phyloP scores from a whole-genome alignment of 2,888 invertebrate species.

The Clanis bilineata region DNA sequence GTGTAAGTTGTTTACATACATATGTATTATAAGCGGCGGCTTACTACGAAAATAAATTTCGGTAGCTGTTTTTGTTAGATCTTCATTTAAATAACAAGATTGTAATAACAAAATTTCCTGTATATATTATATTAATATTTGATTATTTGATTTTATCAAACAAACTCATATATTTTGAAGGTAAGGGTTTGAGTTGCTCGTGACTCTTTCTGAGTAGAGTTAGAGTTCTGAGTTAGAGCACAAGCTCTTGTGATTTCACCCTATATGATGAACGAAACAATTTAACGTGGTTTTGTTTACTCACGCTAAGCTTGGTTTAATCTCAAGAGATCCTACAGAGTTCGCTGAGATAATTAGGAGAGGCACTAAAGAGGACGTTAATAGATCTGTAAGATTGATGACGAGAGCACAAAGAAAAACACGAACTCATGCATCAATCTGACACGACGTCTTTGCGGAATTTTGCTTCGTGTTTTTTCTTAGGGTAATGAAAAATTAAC shows the following conservation, averaged over 20 bases:
- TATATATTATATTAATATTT: too few species aligned
- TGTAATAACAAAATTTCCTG: background rate
- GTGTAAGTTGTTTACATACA: constrained; percentile 10
- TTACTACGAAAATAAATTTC: constrained; percentile 1
- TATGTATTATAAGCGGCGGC: constrained; percentile 11
- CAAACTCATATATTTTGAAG: background rate
- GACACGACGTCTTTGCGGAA: constrained; percentile 40
- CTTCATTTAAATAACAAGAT: background rate
- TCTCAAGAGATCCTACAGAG: constrained; percentile 48
- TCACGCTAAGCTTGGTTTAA: constrained; percentile 29
- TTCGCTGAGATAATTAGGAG: constrained; percentile 64
- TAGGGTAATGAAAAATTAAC: constrained; percentile 19
- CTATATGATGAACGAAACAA: constrained; percentile 27
- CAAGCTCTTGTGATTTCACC: background rate
- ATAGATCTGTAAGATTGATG: constrained; percentile 72
- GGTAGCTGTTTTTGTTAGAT: background rate
- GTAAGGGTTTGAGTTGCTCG: too few species aligned
- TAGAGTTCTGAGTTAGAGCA: too few species aligned
- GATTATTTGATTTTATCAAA: background rate
- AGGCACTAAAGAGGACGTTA: constrained; percentile 67
- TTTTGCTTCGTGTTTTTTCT: constrained; percentile 19
- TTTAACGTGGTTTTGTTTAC: constrained; percentile 43
- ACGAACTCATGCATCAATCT: constrained; percentile 69
- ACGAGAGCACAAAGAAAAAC: constrained; percentile 62
- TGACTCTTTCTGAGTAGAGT: too few species aligned